phyloP scores from a whole-genome alignment of 2,113 vertebrate species.

The Pteropus alecto region DNA sequence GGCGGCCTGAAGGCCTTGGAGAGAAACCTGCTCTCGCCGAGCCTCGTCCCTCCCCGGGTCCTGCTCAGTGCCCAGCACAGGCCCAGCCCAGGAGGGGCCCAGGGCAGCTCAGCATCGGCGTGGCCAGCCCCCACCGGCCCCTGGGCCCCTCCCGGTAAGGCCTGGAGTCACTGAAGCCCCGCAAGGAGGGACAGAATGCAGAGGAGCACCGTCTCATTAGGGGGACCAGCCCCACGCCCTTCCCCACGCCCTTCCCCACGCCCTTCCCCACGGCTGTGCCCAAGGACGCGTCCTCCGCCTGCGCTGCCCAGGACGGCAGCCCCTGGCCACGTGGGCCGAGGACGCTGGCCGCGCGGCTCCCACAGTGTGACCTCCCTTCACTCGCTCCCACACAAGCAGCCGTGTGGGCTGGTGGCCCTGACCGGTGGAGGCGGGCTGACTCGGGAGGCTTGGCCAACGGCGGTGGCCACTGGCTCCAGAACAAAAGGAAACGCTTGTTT shows the following conservation, averaged over 20 bases:
- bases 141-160: not conserved
- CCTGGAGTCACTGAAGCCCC: accelerated
- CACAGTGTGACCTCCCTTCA: accelerated
- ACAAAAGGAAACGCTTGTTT: slow-evolving; percentile 77
- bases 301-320: accelerated
- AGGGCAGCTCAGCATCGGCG: not conserved
- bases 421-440: not conserved
- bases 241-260: accelerated
- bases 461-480: not conserved
- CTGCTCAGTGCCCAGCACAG: not conserved
- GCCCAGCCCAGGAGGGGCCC: too few species aligned
- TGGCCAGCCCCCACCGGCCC: not conserved
- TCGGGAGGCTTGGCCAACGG: accelerated
- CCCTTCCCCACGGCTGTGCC: accelerated
- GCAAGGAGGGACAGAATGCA: accelerated
- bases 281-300: accelerated
- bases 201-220: accelerated
- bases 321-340: accelerated
- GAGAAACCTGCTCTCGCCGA: accelerated
- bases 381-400: accelerated
- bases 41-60: not conserved
- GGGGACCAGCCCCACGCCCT: accelerated
- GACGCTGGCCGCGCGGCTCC: accelerated
- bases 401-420: accelerated
- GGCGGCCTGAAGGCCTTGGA: not conserved